phyloP scores from a whole-genome alignment of 1,140 invertebrate species.

The Drosophila suzukii region DNA sequence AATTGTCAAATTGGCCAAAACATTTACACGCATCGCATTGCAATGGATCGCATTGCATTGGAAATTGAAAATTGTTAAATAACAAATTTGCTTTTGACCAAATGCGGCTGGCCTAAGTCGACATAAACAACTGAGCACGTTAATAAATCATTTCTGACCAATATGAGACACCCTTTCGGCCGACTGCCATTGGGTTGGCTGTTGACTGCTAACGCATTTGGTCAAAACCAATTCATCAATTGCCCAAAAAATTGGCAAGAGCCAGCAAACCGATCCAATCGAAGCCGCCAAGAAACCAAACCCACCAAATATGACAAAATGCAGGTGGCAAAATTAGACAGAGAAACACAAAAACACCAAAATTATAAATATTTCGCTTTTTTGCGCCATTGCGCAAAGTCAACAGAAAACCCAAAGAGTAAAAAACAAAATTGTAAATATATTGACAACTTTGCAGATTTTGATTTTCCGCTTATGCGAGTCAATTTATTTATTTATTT shows the following conservation, averaged over 20 bases:
- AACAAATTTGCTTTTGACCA: conserved; percentile 73
- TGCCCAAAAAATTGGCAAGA: conserved; percentile 65
- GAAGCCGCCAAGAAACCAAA: conserved; percentile 34
- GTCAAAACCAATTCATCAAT: conserved; percentile 81
- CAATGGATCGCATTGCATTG: conserved; percentile 62
- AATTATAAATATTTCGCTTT: conserved; percentile 53
- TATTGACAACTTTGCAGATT: conserved; percentile 67
- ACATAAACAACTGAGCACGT: conserved; percentile 77
- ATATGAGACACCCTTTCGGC: conserved; percentile 67
- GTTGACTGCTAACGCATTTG: conserved; percentile 61
- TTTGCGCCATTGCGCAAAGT: conserved; percentile 45
- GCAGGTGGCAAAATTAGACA: conserved; percentile 83
- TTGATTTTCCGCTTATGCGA: conserved; percentile 60
- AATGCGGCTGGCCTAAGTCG: conserved; percentile 53
- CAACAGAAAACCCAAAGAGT: background rate
- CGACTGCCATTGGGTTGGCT: conserved; percentile 59
- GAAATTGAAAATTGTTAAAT: conserved; percentile 71
- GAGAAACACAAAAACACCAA: conserved; percentile 62
- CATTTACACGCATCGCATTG: conserved; percentile 67
- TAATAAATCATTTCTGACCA: conserved; percentile 80
- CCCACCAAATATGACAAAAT: conserved; percentile 78
- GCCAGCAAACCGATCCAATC: conserved; percentile 22
- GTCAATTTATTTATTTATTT: conserved; percentile 36
- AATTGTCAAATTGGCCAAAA: conserved; percentile 43
- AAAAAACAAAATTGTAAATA: conserved; percentile 35